Conservation (phyloP, 2,113 vertebrate species). For the Elephantulus edwardii region DNA sequence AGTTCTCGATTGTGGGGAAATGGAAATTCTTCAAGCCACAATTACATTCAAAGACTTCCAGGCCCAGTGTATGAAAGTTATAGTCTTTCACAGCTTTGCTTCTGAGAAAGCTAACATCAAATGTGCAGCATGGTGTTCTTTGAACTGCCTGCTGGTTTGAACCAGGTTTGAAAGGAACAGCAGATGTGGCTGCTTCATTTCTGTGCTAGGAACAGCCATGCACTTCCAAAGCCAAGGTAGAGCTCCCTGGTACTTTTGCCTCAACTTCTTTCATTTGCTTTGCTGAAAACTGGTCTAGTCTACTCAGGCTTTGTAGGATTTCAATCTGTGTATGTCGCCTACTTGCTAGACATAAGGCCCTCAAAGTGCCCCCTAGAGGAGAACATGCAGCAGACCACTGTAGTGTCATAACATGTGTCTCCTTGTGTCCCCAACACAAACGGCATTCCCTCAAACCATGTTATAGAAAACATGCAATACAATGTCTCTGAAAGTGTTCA, state of each 20-base stretch:
- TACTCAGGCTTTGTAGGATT: background rate
- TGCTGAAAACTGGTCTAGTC: background rate
- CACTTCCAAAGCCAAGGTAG: background rate
- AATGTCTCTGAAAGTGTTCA: background rate
- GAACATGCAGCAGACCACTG: accelerated
- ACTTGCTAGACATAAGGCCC: background rate
- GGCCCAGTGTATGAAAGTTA: background rate
- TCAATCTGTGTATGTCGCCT: background rate
- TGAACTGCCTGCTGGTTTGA: background rate
- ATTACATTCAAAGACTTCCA: background rate
- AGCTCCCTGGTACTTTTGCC: background rate
- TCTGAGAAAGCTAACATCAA: background rate
- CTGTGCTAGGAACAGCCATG: background rate
- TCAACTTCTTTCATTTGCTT: background rate
- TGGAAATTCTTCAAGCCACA: background rate
- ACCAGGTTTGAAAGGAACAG: background rate
- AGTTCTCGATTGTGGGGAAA: background rate
- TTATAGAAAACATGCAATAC: background rate
- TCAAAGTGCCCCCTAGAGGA: background rate
- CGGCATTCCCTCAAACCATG: background rate
- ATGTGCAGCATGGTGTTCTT: background rate
- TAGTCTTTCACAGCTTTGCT: background rate
- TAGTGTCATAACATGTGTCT: background rate
- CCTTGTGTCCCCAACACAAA: background rate
- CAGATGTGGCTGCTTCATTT: background rate